A percentile compares a stretch with the other conserved stretches of the same genome.
Evolutionary conservation across 1,140 invertebrate species (phyloP).

Genomic region (Bombus waltoni): DNA sequence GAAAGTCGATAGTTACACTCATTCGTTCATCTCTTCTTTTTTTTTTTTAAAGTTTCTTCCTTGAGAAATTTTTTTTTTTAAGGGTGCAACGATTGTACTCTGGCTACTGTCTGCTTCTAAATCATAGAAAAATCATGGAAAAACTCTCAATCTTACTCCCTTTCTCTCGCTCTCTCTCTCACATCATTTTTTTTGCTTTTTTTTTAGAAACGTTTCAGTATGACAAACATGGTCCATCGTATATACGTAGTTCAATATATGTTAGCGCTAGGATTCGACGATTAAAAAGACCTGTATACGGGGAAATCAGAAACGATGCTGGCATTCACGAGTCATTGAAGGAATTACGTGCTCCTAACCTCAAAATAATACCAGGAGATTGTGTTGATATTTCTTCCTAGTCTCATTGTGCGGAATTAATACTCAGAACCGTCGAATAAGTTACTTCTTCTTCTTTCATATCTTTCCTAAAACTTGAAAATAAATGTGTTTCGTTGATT

Average conservation of each 20-base stretch:
- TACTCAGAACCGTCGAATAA: not conserved
- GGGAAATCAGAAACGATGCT: slow-evolving; percentile 28
- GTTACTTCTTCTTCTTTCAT: not conserved
- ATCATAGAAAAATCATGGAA: slow-evolving; percentile 68
- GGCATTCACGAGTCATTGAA: slow-evolving; percentile 29
- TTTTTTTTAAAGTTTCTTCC: not conserved
- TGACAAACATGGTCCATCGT: slow-evolving; percentile 78
- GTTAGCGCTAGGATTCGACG: slow-evolving; percentile 60
- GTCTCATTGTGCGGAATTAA: not conserved
- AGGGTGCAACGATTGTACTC: slow-evolving; percentile 24
- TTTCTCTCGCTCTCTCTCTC: slow-evolving; percentile 7
- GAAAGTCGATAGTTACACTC: slow-evolving; percentile 46
- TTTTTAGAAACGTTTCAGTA: slow-evolving; percentile 73
- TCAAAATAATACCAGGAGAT: not conserved
- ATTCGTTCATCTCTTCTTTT: slow-evolving; percentile 27
- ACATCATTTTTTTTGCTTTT: slow-evolving; percentile 35
- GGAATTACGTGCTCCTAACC: not conserved
- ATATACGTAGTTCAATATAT: slow-evolving; percentile 66
- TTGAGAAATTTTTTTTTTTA: slow-evolving; percentile 38
- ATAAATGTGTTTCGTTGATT: not conserved
- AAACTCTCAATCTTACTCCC: slow-evolving; percentile 40
- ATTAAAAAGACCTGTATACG: slow-evolving; percentile 50
- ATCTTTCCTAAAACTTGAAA: not conserved
- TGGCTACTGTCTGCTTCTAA: slow-evolving; percentile 57
- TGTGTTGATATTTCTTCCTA: not conserved